Evolutionary conservation across 2,797 vertebrate genomes (phyloP).

Genomic region (Jordanella pulchra): DNA sequence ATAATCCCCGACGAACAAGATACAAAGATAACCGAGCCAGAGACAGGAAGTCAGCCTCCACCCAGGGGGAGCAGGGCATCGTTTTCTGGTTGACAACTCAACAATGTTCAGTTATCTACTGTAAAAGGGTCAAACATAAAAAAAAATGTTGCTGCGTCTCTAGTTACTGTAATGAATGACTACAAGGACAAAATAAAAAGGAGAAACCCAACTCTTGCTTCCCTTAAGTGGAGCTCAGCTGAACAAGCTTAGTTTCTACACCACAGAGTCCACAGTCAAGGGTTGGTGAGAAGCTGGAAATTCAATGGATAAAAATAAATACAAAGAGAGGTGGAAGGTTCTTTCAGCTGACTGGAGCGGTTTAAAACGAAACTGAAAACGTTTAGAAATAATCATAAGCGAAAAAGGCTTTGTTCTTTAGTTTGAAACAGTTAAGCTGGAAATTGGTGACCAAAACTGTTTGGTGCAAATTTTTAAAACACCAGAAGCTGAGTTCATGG

Average conservation of each 20-base stretch:
- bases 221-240: slow-evolving; percentile 43
- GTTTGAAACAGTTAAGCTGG: background rate
- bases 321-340: too few relatives aligned
- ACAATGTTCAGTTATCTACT: slow-evolving; percentile 2
- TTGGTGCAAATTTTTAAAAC: background rate
- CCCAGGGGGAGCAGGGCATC: background rate
- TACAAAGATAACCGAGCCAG: too few relatives aligned
- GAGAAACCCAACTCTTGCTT: slow-evolving; percentile 60
- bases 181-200: slow-evolving; percentile 44
- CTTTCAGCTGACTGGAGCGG: too few relatives aligned
- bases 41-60: background rate
- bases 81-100: background rate
- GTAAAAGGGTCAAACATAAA: slow-evolving; percentile 6
- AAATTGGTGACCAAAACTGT: background rate
- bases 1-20: background rate
- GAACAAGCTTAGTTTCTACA: slow-evolving; percentile 28
- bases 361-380: background rate
- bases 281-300: slow-evolving; percentile 49
- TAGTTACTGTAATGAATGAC: slow-evolving; percentile 34
- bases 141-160: slow-evolving; percentile 18
- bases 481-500: background rate
- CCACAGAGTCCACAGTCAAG: slow-evolving; percentile 54
- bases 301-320: too few relatives aligned
- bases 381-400: background rate
- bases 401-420: too few relatives aligned